Evolutionary conservation across 2,888 invertebrate genomes (phyloP), one percentile per base, ranked within the genome.

Genomic region (Pheosia gnoma): DNA sequence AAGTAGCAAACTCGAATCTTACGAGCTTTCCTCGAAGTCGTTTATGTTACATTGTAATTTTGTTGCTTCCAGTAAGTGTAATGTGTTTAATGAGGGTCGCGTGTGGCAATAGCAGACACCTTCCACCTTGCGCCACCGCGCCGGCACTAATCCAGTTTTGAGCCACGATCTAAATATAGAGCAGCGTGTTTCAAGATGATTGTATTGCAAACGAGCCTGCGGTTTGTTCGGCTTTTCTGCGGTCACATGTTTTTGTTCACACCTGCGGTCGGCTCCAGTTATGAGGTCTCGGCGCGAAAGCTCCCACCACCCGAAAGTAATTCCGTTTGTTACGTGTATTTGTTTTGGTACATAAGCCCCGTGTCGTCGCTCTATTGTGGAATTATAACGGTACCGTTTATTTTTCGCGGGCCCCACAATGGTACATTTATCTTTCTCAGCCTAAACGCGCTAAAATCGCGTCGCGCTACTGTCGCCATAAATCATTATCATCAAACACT

Each of bases 401-500:
- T 83, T 84, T 87, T 86, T 83, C 78, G 79, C 77, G 71, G 71
- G 74, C 69, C 69, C 69, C 70, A 83, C 85, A 86, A 89, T 80
- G 82, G 81, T 83, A 84, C 88, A 89, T 91, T 91, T 88, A 90
- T 90, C 90, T 90, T 90, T 87, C 83, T 85, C 80, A 82, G 81
- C 85, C 85, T 89, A 89, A 90, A 85, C 83, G 86, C 84, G 85
- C 82, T 83, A 87, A 90, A 89, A 90, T 90, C 84, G 84, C 88
- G 85, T 86, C 85, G 87, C 84, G 86, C 85, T 85, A 83, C 86
- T 85, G 90, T 88, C 88, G 84, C 82, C 88, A 91, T 93, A 90
- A 93, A 93, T 93, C 91, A 93, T 92, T 91, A 91, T 83, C 90
- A 89, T 90, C 90, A 90, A 89, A 88, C 88, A 85, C 82, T 79